Percentiles rank a stretch among this genome's conserved stretches.
These are phyloP conservation scores for Miniopterus natalensis DNA, from an alignment of 2,113 vertebrate species.

Conservation along the genomic window DNA sequence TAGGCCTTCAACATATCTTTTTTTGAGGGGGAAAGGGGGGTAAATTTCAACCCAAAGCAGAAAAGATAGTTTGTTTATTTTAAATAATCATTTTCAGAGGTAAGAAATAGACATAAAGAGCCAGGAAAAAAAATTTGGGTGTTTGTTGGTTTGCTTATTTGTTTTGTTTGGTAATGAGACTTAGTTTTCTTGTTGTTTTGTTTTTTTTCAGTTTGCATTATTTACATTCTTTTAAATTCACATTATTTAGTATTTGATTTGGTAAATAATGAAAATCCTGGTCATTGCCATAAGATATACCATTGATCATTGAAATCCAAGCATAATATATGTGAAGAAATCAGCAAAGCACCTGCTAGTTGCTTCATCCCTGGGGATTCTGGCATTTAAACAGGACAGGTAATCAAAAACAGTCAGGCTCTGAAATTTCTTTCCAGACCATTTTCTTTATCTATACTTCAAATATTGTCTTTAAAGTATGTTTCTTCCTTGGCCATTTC, in stretches of 20 bases:
- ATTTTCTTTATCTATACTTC: background rate
- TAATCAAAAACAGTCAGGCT: background rate
- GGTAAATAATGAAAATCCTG: background rate
- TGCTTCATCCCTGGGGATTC: background rate
- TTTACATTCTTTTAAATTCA: background rate
- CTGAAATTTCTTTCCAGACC: background rate
- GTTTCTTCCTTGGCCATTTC: slow-evolving; percentile 6
- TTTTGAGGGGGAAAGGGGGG: background rate
- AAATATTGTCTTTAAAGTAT: background rate
- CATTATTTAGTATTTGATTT: background rate
- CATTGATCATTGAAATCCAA: background rate
- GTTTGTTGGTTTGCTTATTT: background rate
- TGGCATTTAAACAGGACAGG: background rate
- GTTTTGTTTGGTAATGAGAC: background rate
- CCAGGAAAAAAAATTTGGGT: background rate
- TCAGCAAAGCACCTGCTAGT: background rate
- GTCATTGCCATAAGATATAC: background rate
- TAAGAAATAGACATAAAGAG: background rate
- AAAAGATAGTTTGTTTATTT: background rate
- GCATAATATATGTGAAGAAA: background rate
- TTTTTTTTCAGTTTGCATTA: background rate
- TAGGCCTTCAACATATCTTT: background rate
- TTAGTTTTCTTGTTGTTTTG: background rate
- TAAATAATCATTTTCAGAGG: background rate
- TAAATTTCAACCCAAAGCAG: background rate